Conservation (phyloP, 2,888 invertebrate genomes). For the Lasiommata megera region DNA sequence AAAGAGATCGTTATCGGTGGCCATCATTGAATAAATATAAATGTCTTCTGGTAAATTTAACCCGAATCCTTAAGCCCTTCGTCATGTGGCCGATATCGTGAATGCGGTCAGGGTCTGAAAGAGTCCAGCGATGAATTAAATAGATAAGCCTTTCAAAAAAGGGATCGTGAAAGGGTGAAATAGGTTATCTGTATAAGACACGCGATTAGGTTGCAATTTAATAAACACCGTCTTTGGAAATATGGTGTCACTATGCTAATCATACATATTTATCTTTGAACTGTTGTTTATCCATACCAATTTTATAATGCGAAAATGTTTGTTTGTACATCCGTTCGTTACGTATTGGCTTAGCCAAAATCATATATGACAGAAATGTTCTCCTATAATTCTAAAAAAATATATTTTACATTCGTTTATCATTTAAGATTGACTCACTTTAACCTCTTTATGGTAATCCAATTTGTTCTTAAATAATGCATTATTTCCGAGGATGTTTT, state of each 20-base stretch:
- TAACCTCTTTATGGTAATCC: no score
- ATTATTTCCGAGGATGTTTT: no score
- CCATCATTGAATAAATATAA: conserved; percentile 74
- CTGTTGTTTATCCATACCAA: not conserved
- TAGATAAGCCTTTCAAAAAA: conserved; percentile 72
- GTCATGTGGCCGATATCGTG: conserved; percentile 76
- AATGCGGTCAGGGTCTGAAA: conserved; percentile 76
- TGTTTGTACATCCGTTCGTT: no score
- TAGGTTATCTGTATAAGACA: conserved; percentile 38
- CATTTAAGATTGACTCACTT: no score
- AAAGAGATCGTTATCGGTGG: conserved; percentile 60
- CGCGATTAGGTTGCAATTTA: conserved; percentile 29
- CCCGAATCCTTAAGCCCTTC: conserved; percentile 68
- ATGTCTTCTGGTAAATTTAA: conserved; percentile 80
- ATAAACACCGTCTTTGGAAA: conserved; percentile 21
- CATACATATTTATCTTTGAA: not conserved
- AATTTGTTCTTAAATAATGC: no score
- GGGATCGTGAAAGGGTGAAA: conserved; percentile 56
- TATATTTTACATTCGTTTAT: no score
- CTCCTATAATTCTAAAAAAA: no score
- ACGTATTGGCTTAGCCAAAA: no score
- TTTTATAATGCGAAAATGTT: not conserved
- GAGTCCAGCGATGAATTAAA: conserved; percentile 78
- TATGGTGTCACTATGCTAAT: not conserved
- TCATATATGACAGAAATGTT: no score